Base-by-base conservation (phyloP, 1,140 invertebrate species). In the Solenopsis fugax region DNA sequence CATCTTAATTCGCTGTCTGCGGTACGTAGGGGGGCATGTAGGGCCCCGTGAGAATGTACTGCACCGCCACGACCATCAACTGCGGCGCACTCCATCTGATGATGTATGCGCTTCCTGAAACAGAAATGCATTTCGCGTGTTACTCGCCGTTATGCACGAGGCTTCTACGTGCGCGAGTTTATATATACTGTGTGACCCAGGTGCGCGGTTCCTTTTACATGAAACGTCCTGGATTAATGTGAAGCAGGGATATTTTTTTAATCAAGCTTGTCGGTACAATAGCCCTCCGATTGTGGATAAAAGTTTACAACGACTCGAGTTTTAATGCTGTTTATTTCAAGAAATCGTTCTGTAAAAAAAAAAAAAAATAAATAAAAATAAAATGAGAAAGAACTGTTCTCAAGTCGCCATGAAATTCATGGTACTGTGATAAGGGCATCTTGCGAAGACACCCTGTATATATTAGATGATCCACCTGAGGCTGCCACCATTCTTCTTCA, bases 51-150 rank as follows among this genome's bases (percentile, higher is more conserved):
- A 95, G 93, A 71, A 95, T 95, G 85, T 95, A 95, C 87, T 95
- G 94, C 64, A 95, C 93, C 71, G 95, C 95, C 50, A 95, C 95
- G 65, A 95, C 93, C 93, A 95, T 95, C 89, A 95, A 86, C 88
- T 95, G 95, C 34, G 95, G 95, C 80, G 95, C 95, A 90, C 93
- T 95, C 95, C 94, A 95, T 90, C 94, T 94, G 89, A 95, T 94
- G 88, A 95, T 95, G 89, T 95, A 95, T 82, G 94, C 93, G 90
- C 95, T 95, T 89, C 95, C 95, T 95, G 93, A 73, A 95, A 95
- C 91, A 94, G 80, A 93, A 90, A 91, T 90, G 88, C 88, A 90
- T 90, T 90, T 91, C 85, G 58, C 89, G 64, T 78, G 88, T 90
- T 90, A 89, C 85, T 89, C 52, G 78, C 56, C 45, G 50, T 29